Evolutionary conservation across 2,113 vertebrate genomes (phyloP).

Genomic region (Strix aluco): DNA sequence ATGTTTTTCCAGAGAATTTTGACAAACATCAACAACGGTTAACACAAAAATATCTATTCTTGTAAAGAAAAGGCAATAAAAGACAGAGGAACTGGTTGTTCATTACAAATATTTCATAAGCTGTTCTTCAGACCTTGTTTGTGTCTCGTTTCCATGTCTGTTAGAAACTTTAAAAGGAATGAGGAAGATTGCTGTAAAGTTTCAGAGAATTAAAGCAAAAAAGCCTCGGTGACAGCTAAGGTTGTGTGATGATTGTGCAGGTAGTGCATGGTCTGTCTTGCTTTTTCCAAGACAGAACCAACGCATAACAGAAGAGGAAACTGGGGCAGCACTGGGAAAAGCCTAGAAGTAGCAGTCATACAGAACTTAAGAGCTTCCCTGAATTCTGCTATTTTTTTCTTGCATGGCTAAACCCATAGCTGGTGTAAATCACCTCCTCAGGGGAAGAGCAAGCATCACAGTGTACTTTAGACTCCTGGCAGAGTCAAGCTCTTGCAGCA

Average conservation of each 20-base stretch:
- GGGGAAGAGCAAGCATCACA: not conserved
- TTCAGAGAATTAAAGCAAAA: not conserved
- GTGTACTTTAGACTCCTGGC: not conserved
- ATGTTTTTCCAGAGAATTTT: not conserved
- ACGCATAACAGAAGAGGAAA: not conserved
- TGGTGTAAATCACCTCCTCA: not conserved
- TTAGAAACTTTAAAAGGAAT: not conserved
- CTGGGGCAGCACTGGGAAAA: not conserved
- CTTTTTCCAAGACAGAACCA: not conserved
- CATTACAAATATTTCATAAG: not conserved
- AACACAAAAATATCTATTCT: not conserved
- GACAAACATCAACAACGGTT: not conserved
- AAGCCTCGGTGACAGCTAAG: not conserved
- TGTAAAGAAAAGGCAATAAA: not conserved
- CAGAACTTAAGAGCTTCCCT: not conserved
- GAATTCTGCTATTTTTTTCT: not conserved
- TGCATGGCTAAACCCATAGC: not conserved
- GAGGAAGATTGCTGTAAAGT: not conserved
- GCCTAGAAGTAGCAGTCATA: not conserved
- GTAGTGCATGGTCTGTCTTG: not conserved
- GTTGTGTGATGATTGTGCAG: not conserved
- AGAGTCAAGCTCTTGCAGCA: not conserved
- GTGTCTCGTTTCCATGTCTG: not conserved
- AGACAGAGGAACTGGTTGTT: not conserved
- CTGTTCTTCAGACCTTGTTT: not conserved